phyloP scores from a whole-genome alignment of 2,797 vertebrate genomes.

The Austrolebias charrua region DNA sequence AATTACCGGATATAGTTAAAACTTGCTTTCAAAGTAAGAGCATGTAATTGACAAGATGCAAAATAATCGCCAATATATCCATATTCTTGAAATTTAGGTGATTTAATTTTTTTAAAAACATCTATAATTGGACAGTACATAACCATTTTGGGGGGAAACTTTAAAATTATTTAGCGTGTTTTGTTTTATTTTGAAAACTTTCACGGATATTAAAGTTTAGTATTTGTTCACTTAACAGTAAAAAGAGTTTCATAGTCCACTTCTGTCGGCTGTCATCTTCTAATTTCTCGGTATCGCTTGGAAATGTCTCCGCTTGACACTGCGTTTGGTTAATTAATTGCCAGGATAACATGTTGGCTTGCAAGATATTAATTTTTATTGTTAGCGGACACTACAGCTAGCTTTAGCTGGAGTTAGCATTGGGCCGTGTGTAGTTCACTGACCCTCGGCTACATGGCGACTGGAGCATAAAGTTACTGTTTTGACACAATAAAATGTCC shows the following conservation, averaged over 20 bases:
- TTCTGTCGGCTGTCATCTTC: neutral
- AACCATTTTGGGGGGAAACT: no score
- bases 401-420: slow-evolving; percentile 7
- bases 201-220: neutral
- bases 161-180: fast-evolving
- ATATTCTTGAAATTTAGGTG: no score
- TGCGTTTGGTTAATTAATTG: no score
- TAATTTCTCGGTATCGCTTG: neutral
- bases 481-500: slow-evolving; percentile 62
- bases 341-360: neutral
- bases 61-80: neutral
- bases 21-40: no score
- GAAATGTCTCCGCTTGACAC: neutral
- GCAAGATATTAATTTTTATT: neutral
- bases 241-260: slow-evolving; percentile 41
- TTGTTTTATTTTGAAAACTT: slow-evolving; percentile 20
- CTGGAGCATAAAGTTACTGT: neutral
- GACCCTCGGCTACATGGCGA: slow-evolving; percentile 45
- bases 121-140: no score
- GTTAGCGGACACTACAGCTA: neutral
- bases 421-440: slow-evolving; percentile 28
- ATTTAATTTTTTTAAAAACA: no score
- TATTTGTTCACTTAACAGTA: neutral
- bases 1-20: no score
- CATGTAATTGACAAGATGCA: fast-evolving